A percentile compares a stretch with the other conserved stretches of the same genome.
Conservation (phyloP, 2,888 invertebrate species). For the Drosophila histrio region DNA sequence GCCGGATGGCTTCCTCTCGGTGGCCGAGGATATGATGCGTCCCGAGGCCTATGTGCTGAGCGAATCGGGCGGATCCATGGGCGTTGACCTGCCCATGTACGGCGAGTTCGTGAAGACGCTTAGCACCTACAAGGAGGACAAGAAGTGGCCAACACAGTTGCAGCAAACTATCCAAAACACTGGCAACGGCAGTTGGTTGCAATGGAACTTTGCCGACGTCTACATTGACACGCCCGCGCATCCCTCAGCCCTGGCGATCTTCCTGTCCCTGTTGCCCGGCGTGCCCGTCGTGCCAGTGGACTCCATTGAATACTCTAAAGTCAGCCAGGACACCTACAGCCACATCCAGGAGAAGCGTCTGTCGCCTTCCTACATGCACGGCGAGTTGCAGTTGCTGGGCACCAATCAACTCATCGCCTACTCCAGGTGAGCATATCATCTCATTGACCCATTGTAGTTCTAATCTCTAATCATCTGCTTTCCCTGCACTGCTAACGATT, state of each 20-base stretch:
- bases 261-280: constrained; percentile 92
- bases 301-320: constrained; percentile 56
- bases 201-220: constrained; percentile 82
- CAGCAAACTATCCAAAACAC: constrained; percentile 62
- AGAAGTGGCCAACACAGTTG: constrained; percentile 72
- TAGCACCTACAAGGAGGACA: constrained; percentile 58
- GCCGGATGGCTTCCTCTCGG: constrained; percentile 84
- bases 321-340: constrained; percentile 57
- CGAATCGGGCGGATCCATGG: constrained; percentile 60
- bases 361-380: constrained; percentile 88
- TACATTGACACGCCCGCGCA: constrained; percentile 48
- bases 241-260: constrained; percentile 86
- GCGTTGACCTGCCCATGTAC: constrained; percentile 82
- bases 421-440: constrained; percentile 86
- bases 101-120: constrained; percentile 78
- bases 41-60: constrained; percentile 76
- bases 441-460: background rate
- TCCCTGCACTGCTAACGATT: constrained; percentile 25
- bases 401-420: constrained; percentile 87
- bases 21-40: constrained; percentile 80
- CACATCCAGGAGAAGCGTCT: constrained; percentile 84
- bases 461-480: constrained; percentile 15
- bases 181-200: constrained; percentile 80
- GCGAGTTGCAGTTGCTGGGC: constrained; percentile 84
- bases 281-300: constrained; percentile 87